Percentiles rank a stretch among this genome's conserved stretches.
Evolutionary conservation across 2,888 invertebrate species (phyloP).

Genomic region (Aleiodes leptofemur): DNA sequence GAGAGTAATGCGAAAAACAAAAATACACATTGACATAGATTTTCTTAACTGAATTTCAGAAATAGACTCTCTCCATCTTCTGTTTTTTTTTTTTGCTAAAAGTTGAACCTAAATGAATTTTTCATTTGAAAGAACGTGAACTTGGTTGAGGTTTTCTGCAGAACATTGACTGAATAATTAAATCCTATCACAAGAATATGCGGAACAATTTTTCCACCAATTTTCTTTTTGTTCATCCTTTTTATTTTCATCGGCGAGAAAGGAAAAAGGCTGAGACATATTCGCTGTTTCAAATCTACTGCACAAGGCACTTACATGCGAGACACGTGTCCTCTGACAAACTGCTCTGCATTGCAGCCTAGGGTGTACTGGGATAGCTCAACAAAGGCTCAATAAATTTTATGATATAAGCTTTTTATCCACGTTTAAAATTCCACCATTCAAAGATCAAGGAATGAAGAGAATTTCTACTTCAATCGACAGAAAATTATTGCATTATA

Average conservation of each 20-base stretch:
- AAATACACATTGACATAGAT: constrained; percentile 34
- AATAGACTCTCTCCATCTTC: background rate
- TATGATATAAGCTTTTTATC: constrained; percentile 18
- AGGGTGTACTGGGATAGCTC: constrained; percentile 19
- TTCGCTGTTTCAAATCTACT: constrained; percentile 7
- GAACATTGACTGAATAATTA: constrained; percentile 2
- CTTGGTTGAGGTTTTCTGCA: background rate
- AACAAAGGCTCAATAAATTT: constrained; percentile 20
- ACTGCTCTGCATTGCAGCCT: constrained; percentile 51
- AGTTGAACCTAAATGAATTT: background rate
- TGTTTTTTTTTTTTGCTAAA: constrained; percentile 2
- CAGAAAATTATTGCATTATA: no score
- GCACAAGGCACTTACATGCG: constrained; percentile 39
- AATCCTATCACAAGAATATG: constrained; percentile 11
- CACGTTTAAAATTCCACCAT: constrained; percentile 26
- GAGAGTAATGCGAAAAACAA: constrained; percentile 12
- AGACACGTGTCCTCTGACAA: constrained; percentile 54
- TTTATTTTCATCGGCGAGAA: background rate
- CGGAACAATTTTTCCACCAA: background rate
- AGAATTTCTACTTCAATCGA: no score
- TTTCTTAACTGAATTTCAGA: constrained; percentile 9
- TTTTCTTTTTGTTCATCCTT: background rate
- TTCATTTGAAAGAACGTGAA: background rate
- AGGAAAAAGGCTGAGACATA: constrained; percentile 18
- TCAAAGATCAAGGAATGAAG: constrained; percentile 23